Conservation (phyloP, 2,797 vertebrate genomes). For the Pipistrellus kuhlii region DNA sequence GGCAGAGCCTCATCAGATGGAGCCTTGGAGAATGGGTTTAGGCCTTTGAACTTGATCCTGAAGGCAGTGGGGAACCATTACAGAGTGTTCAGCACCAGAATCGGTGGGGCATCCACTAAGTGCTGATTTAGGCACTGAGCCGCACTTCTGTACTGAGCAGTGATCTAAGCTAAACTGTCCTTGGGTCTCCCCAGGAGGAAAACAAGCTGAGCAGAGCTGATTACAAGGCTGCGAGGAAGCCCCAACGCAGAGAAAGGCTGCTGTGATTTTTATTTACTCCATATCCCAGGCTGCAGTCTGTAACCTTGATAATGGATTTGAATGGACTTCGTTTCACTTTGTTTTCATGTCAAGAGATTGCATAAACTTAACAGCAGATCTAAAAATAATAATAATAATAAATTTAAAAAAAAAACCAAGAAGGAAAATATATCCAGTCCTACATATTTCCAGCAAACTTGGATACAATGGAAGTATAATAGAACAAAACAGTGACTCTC, state of each 20-base stretch:
- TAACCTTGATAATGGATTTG: background rate
- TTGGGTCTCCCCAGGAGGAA: background rate
- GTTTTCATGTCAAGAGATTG: background rate
- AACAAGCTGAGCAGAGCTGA: background rate
- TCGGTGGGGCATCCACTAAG: background rate
- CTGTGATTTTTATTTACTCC: background rate
- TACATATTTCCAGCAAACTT: background rate
- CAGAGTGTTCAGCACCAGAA: background rate
- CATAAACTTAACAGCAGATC: conserved; percentile 44
- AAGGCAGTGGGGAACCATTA: background rate
- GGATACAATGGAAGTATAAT: background rate
- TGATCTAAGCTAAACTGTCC: background rate
- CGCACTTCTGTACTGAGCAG: background rate
- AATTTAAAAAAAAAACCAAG: background rate
- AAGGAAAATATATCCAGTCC: conserved; percentile 31
- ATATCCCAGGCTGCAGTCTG: background rate
- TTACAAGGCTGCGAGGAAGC: background rate
- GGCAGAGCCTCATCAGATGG: background rate
- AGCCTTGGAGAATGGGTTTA: background rate
- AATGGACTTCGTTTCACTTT: conserved; percentile 48
- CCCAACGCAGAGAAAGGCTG: background rate
- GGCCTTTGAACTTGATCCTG: conserved; percentile 28
- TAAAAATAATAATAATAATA: background rate
- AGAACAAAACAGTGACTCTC: background rate
- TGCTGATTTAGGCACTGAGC: background rate